phyloP scores from a whole-genome alignment of 2,113 vertebrate genomes.

The Cyanistes caeruleus region DNA sequence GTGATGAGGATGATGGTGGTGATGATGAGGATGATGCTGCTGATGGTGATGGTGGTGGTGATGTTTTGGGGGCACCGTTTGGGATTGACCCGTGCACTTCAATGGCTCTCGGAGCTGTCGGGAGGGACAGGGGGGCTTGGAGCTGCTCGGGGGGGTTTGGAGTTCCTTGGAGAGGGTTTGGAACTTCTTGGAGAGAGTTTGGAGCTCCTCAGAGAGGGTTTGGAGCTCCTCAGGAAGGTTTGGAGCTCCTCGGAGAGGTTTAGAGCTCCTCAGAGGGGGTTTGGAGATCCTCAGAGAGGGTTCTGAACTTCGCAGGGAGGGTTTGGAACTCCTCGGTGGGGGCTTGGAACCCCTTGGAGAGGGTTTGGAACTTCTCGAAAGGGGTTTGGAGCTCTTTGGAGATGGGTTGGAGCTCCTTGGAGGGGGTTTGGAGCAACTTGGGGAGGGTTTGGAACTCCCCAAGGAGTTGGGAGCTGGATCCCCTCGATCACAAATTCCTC shows the following conservation, averaged over 20 bases:
- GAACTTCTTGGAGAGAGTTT: neutral
- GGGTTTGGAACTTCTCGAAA: too few species aligned
- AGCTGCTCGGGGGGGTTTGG: neutral
- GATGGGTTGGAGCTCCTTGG: neutral
- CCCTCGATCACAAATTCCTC: too few species aligned
- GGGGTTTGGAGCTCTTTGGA: neutral
- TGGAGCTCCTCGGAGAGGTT: neutral
- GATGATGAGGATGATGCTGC: fast-evolving
- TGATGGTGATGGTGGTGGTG: neutral
- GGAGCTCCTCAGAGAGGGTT: neutral
- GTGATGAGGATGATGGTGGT: neutral
- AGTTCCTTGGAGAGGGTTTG: neutral
- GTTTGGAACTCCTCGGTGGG: neutral
- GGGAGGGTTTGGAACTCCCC: neutral
- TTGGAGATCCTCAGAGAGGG: neutral
- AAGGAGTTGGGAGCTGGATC: too few species aligned
- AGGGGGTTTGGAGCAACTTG: fast-evolving
- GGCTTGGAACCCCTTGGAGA: neutral
- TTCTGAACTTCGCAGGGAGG: neutral
- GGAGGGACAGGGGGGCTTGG: neutral
- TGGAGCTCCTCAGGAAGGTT: neutral
- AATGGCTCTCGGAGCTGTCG: slow-evolving; percentile 6
- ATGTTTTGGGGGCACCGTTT: neutral
- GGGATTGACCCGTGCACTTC: neutral
- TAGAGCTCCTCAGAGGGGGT: neutral